Evolutionary conservation across 2,113 vertebrate species (phyloP).

Genomic region (Hystrix cristata): DNA sequence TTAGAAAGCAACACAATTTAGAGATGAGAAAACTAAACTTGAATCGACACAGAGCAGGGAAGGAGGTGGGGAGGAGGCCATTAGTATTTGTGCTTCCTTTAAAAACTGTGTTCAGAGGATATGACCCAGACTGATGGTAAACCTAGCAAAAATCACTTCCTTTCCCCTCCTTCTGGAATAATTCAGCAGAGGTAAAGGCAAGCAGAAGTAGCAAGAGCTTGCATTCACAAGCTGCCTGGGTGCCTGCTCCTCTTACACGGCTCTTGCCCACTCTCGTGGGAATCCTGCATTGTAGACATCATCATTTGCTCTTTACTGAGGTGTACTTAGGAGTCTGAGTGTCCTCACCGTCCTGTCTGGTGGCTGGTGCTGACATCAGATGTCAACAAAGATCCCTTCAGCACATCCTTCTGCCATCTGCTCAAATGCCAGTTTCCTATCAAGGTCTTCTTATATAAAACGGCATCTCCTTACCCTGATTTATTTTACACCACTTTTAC

Average conservation of each 20-base stretch:
- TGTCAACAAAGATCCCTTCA: accelerated
- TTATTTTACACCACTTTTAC: background rate
- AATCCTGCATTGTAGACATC: background rate
- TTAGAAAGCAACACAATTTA: background rate
- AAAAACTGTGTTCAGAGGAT: background rate
- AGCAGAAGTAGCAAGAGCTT: background rate
- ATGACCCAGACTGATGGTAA: background rate
- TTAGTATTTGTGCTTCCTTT: background rate
- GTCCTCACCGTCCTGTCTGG: background rate
- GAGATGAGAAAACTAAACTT: background rate
- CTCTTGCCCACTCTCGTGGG: background rate
- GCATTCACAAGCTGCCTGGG: too few species aligned
- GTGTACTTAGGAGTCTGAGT: background rate
- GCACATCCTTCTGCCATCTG: background rate
- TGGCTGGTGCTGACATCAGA: background rate
- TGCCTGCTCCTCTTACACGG: background rate
- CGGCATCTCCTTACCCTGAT: background rate
- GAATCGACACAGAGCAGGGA: background rate
- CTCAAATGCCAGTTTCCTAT: background rate
- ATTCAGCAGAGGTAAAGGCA: background rate
- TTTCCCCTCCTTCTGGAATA: background rate
- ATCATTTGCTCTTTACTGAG: background rate
- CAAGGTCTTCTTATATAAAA: background rate
- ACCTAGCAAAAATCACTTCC: background rate
- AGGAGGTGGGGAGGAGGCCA: background rate